A percentile compares a stretch with the other conserved stretches of the same genome.
Evolutionary conservation across 1,140 invertebrate genomes (phyloP).

Genomic region (Saxidomus purpurata): DNA sequence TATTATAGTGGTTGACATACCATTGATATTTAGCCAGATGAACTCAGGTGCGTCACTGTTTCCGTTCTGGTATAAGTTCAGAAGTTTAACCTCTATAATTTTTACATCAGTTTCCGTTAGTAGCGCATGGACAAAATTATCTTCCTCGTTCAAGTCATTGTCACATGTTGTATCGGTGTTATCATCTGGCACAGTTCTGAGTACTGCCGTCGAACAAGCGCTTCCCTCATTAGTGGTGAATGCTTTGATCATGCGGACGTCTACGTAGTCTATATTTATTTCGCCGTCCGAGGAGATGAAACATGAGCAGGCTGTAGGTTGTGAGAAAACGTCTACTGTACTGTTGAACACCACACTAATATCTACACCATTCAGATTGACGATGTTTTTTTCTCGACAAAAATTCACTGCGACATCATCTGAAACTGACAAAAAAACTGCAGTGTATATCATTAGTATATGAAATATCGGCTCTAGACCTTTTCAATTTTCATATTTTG

Average conservation of each 20-base stretch:
- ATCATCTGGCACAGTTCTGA: not conserved
- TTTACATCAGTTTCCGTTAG: not conserved
- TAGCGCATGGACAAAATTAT: not conserved
- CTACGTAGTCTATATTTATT: not conserved
- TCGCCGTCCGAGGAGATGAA: not conserved
- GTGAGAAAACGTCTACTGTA: not conserved
- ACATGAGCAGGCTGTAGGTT: not conserved
- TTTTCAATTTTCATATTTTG: no score
- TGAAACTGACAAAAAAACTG: not conserved
- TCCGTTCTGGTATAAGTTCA: not conserved
- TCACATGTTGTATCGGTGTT: not conserved
- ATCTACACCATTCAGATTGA: not conserved
- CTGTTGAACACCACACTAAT: not conserved
- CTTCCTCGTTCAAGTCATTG: not conserved
- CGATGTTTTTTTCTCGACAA: not conserved
- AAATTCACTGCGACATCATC: not conserved
- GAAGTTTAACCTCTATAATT: not conserved
- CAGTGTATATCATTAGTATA: no score
- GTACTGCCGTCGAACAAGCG: not conserved
- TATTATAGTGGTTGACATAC: not conserved
- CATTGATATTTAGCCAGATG: constrained; percentile 10
- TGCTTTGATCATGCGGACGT: not conserved
- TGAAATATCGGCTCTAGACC: no score
- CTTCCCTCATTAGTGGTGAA: not conserved
- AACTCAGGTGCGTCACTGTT: not conserved